Base-by-base conservation (phyloP, 2,888 invertebrate species). In the Eupithecia tripunctaria region DNA sequence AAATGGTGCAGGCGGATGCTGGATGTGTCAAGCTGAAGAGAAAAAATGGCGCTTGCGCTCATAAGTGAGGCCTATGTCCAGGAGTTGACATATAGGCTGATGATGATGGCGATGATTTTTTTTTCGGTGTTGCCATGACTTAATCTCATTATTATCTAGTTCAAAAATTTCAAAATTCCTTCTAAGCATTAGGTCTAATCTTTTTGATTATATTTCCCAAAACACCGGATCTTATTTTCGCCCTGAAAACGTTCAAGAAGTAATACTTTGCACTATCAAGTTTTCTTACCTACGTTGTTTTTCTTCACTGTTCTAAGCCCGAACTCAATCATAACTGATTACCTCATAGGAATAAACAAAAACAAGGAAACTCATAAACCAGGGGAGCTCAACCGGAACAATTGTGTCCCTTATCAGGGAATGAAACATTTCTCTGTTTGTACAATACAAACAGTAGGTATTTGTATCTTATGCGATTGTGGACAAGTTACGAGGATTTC, bases 351-450 rank as follows among this genome's bases (percentile, higher is more conserved):
- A 67, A 75, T 75, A 72, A 82, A 83, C 82, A 81, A 87, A 84
- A 87, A 86, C 83, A 87, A 84, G 84, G 81, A 80, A 82, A 81
- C 84, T 83, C 87, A 81, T 87, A 86, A 87, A 88, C 81, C 81
- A 81, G 79, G 80, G 81, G 77, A 84, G 78, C 85, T 85, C 83
- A 82, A 79, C 82, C 84, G 85, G 84, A 83, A 86, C 86, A 80
- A 83, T 83, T 84, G 85, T 81, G 78, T 82, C 82, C 78, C 83
- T 83, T 86, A 86, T 80, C 82, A 80, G 73, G 71, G 80, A 78
- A 82, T 80, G 78, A 78, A 79, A 76, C 76, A 73, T 78, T 76
- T 67, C 72, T 72, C 75, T 77, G 71, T 76, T 75, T 76, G 75
- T 36, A 70, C 62, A 63, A 68, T 38, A 72, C 73, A 74, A 79